Evolutionary conservation across 2,888 invertebrate genomes (phyloP), one percentile per base, ranked within the genome.

Genomic region (Salticus scenicus): DNA sequence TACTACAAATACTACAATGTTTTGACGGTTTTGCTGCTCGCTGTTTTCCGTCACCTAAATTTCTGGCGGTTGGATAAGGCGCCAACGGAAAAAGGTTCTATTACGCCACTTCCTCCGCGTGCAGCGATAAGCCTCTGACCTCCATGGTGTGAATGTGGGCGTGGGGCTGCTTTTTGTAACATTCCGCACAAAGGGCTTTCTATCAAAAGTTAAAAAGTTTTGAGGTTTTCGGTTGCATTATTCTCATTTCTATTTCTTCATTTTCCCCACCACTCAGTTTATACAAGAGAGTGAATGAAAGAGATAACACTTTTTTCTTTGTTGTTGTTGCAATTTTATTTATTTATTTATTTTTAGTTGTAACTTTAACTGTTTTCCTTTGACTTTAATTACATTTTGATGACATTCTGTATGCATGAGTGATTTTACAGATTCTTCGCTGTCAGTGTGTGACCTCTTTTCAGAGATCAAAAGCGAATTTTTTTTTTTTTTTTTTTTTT

Each of bases 171-270:
- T 57, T 57, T 57, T 57, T 57, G 57, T 57, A 57, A 57, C 57
- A 24, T 24, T 24, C 37, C 57, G 24, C 57, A 57, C 57, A 57
- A 57, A 57, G 24, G 24, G 57, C 57, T 57, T 57, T 57, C 57
- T 57, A 57, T 57, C 57, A 1, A 57, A 57, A 57, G 57, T 57
- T 57, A 57, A 57, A 57, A 57, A 57, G 57, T 57, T 57, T 57
- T 57, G 57, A 4, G 57, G 57, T 57, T 57, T 37, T 57, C 57
- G 24, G 12, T 57, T 57, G 57, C 57, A 57, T 57, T 57, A 57
- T 57, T 20, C 7, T 24, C 2, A 7, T 57, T 57, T 47, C 17
- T 57, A 24, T 24, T 57, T 0, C 5, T 17, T 24, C 24, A 17
- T 2, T 24, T 24, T 24, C 24, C 1, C 57, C 17, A 5, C 17